Evolutionary conservation across 2,888 invertebrate genomes (phyloP).

Genomic region (Diloba caeruleocephala): DNA sequence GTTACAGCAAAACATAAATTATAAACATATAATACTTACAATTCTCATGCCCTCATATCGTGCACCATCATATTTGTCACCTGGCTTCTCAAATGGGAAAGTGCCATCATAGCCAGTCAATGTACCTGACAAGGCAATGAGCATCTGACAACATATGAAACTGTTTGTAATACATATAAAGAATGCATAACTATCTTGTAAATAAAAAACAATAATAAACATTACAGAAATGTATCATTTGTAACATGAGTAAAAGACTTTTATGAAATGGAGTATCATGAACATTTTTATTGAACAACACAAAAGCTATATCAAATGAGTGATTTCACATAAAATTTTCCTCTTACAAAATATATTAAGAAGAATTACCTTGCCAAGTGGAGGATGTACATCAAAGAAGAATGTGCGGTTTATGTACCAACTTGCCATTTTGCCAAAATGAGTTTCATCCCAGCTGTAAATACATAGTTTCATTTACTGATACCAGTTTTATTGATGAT

Average conservation of each 20-base stretch:
- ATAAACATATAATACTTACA: conserved; percentile 86
- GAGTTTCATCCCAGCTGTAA: conserved; percentile 98
- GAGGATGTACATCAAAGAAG: conserved; percentile 99
- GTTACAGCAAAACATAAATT: background rate
- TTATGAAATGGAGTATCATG: no score
- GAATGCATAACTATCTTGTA: no score
- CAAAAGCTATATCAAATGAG: no score
- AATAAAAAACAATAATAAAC: no score
- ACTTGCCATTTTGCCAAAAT: conserved; percentile 99
- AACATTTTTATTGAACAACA: no score
- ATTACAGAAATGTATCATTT: no score
- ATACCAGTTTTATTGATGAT: no score
- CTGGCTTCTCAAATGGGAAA: conserved; percentile 98
- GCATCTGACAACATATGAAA: conserved; percentile 91
- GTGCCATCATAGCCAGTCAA: conserved; percentile 98
- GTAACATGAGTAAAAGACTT: no score
- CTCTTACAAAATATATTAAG: no score
- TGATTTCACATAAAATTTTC: no score
- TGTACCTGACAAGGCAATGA: conserved; percentile 97
- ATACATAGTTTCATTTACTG: background rate
- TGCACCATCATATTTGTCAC: conserved; percentile 97
- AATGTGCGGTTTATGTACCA: conserved; percentile 99
- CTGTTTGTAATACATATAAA: background rate
- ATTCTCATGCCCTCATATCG: conserved; percentile 98
- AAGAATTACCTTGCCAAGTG: conserved; percentile 97